These are phyloP conservation scores for Ceratitis capitata DNA, from an alignment of 1,140 invertebrate species.

Conservation along the genomic window DNA sequence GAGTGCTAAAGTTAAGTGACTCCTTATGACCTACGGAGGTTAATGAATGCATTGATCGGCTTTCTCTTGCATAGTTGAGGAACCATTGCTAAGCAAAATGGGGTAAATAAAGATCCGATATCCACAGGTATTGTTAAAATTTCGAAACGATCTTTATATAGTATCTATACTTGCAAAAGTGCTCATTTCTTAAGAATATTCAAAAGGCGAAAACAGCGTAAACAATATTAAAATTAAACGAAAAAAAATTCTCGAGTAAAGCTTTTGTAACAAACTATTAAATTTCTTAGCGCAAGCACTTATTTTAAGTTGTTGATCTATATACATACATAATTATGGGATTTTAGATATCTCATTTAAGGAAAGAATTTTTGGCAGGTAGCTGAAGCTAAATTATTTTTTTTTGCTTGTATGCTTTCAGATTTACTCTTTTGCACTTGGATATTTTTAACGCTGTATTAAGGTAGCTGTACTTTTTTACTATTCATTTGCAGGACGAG, in stretches of 20 bases:
- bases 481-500: neutral
- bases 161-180: neutral
- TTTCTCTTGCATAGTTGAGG: too few species aligned
- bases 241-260: neutral
- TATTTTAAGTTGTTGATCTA: neutral
- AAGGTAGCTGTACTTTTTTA: conserved; percentile 7
- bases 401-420: neutral
- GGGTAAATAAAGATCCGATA: too few species aligned
- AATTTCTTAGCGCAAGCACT: neutral
- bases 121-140: too few species aligned
- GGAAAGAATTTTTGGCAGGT: neutral
- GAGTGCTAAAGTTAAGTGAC: too few species aligned
- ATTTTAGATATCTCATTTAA: neutral
- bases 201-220: neutral
- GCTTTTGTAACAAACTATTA: neutral
- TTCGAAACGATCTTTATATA: too few species aligned
- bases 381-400: neutral
- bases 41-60: too few species aligned
- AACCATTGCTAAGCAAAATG: too few species aligned
- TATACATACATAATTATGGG: neutral
- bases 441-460: neutral
- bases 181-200: neutral
- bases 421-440: neutral
- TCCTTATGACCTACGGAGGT: too few species aligned
- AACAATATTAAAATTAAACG: neutral